phyloP scores from a whole-genome alignment of 2,888 invertebrate species.

The Hypomecis atomaria region DNA sequence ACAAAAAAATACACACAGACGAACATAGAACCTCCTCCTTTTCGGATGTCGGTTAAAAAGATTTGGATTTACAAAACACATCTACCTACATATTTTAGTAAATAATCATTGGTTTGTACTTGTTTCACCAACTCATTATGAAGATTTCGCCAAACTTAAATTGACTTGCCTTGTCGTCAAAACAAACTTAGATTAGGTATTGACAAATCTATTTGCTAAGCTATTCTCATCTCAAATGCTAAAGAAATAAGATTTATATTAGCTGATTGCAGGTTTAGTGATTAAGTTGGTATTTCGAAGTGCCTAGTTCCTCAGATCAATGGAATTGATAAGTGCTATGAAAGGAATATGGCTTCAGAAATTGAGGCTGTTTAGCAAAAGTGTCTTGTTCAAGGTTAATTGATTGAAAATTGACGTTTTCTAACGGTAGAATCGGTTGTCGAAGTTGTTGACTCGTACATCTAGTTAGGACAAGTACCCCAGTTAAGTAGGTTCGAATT shows the following conservation, averaged over 20 bases:
- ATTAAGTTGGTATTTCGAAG: neutral
- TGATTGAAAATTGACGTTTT: neutral
- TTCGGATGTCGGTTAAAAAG: no score
- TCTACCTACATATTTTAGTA: neutral
- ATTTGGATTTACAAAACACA: no score
- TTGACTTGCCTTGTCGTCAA: slow-evolving; percentile 60
- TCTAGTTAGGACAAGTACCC: no score
- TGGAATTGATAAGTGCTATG: slow-evolving; percentile 5
- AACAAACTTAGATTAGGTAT: slow-evolving; percentile 23
- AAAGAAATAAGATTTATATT: neutral
- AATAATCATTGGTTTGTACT: slow-evolving; percentile 52
- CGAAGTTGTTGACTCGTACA: no score
- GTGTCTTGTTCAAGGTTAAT: neutral
- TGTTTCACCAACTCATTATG: slow-evolving; percentile 59
- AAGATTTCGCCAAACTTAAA: slow-evolving; percentile 59
- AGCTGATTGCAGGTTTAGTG: neutral
- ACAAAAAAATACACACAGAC: no score
- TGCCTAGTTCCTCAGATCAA: slow-evolving; percentile 3
- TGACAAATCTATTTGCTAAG: neutral
- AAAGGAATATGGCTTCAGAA: neutral
- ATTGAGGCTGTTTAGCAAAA: neutral
- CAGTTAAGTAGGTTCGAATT: no score
- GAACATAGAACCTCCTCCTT: no score
- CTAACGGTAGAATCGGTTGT: no score
- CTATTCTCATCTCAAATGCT: neutral